Percentiles rank a stretch among this genome's conserved stretches.
These are phyloP conservation scores for Dryobota labecula DNA, from an alignment of 2,888 invertebrate genomes.

Conservation along the genomic window DNA sequence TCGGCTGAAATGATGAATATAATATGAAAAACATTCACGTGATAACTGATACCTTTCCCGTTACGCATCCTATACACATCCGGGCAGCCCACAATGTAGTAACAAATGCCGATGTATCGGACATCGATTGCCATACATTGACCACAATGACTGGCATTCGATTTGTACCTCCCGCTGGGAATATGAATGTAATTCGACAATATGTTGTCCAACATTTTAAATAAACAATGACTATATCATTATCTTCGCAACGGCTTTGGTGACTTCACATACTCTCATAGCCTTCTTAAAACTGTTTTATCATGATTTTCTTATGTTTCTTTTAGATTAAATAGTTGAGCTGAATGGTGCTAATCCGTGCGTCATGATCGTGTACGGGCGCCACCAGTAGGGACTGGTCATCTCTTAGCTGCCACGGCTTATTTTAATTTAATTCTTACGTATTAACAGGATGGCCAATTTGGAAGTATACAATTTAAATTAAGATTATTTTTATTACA, in stretches of 20 bases:
- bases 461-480: too few species aligned
- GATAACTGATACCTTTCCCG: neutral
- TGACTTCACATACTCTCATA: neutral
- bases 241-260: neutral
- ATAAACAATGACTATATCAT: slow-evolving; percentile 14
- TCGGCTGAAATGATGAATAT: too few species aligned
- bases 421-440: too few species aligned
- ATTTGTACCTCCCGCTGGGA: slow-evolving; percentile 50
- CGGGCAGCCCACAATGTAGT: slow-evolving; percentile 13
- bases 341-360: too few species aligned
- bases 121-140: slow-evolving; percentile 48
- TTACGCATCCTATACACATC: slow-evolving; percentile 6
- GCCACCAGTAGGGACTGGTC: too few species aligned
- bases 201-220: slow-evolving; percentile 33
- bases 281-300: neutral
- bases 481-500: too few species aligned
- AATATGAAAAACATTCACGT: neutral
- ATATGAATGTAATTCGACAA: slow-evolving; percentile 42
- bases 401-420: too few species aligned
- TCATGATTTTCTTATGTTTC: neutral
- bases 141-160: slow-evolving; percentile 59
- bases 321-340: too few species aligned
- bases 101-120: slow-evolving; percentile 44
- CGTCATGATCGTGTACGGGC: too few species aligned
- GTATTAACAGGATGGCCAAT: too few species aligned